Evolutionary conservation across 1,140 invertebrate genomes (phyloP).

Genomic region (Aphelinus atriplicis): DNA sequence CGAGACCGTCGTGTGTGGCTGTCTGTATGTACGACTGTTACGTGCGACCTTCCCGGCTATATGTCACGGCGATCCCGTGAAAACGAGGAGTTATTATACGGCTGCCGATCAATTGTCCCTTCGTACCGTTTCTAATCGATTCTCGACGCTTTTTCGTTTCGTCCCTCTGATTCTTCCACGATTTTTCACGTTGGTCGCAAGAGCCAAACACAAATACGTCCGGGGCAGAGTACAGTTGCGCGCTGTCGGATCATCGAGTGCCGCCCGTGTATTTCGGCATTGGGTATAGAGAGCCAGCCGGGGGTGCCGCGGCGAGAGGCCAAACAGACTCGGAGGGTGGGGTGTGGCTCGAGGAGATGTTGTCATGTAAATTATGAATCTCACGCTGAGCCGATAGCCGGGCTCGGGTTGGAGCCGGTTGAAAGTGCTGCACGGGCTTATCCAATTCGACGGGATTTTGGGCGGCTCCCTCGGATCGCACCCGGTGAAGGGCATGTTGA

Average conservation of each 20-base stretch:
- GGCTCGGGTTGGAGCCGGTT: background rate
- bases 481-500: too few relatives aligned
- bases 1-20: background rate
- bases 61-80: too few relatives aligned
- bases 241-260: background rate
- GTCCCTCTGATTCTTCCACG: too few relatives aligned
- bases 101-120: too few relatives aligned
- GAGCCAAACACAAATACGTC: too few relatives aligned
- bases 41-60: too few relatives aligned
- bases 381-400: background rate
- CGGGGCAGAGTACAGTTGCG: too few relatives aligned
- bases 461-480: background rate
- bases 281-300: too few relatives aligned
- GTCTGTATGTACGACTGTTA: slow-evolving; percentile 19
- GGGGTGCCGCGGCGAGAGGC: background rate
- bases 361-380: slow-evolving; percentile 26
- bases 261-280: background rate
- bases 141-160: too few relatives aligned
- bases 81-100: too few relatives aligned
- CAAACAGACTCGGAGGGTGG: background rate
- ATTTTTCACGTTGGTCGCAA: too few relatives aligned
- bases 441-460: slow-evolving; percentile 11
- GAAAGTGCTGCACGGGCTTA: slow-evolving; percentile 6
- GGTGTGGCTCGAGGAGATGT: background rate
- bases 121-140: too few relatives aligned